Evolutionary conservation across 2,113 vertebrate genomes (phyloP).

Genomic region (Neoarius graeffei): DNA sequence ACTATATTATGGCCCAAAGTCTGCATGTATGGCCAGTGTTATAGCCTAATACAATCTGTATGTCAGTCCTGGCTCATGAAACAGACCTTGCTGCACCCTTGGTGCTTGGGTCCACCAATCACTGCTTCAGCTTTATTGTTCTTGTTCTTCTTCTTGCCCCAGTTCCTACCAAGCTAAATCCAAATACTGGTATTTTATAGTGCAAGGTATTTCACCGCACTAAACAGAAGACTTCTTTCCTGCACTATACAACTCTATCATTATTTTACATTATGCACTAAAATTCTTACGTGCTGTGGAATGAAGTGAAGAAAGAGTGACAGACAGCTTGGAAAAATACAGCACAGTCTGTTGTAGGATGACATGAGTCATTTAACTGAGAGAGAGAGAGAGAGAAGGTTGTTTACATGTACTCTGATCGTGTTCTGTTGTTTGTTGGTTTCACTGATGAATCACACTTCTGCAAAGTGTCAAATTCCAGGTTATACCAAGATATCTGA

Average conservation of each 20-base stretch:
- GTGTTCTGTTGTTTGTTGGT: neutral
- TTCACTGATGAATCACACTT: conserved; percentile 20
- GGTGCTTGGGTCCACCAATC: neutral
- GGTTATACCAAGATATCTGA: neutral
- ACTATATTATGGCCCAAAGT: neutral
- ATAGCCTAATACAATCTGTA: neutral
- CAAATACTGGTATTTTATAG: neutral
- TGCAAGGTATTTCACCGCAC: conserved; percentile 20
- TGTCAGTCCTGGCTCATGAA: neutral
- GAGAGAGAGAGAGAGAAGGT: neutral
- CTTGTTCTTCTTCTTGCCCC: neutral
- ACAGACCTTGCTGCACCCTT: neutral
- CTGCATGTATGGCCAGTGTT: neutral
- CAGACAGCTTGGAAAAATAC: conserved; percentile 64
- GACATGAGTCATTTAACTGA: conserved; percentile 17
- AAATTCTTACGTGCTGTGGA: conserved; percentile 66
- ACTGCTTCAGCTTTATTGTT: neutral
- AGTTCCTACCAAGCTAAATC: neutral
- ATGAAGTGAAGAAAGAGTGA: conserved; percentile 59
- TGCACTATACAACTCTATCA: conserved; percentile 52
- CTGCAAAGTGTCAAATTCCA: conserved; percentile 11
- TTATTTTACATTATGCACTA: conserved; percentile 69
- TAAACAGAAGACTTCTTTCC: conserved; percentile 69
- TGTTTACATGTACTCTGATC: conserved; percentile 7
- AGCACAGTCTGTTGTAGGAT: conserved; percentile 5